Evolutionary conservation across 2,113 vertebrate genomes (phyloP).

Genomic region (Oplegnathus fasciatus): DNA sequence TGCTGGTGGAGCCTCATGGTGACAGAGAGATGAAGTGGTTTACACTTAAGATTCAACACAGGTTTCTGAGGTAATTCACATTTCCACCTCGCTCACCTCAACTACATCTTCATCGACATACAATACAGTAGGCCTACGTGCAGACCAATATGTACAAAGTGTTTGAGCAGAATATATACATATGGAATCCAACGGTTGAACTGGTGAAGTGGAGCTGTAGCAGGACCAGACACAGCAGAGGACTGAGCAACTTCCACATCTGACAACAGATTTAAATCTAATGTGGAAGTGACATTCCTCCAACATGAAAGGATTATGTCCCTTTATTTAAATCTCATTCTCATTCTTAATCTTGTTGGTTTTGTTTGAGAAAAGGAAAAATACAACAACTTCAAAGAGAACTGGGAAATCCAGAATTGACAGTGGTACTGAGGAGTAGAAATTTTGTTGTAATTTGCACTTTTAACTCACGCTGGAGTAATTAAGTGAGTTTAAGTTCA

Average conservation of each 20-base stretch:
- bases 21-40: constrained; percentile 37
- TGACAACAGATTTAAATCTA: neutral
- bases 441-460: neutral
- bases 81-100: neutral
- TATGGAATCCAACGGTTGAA: neutral
- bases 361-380: no score
- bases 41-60: neutral
- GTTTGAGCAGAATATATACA: neutral
- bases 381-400: no score
- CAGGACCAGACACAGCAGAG: neutral
- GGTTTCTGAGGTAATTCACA: constrained; percentile 4
- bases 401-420: neutral
- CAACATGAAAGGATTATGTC: neutral
- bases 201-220: neutral
- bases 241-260: neutral
- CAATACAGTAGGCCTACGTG: neutral
- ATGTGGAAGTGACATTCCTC: neutral
- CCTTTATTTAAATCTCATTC: neutral
- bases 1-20: neutral
- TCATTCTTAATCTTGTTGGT: neutral
- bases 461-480: neutral
- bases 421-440: neutral
- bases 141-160: neutral
- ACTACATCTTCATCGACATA: constrained; percentile 16
- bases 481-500: neutral